These are phyloP conservation scores for Conus betulinus DNA, from an alignment of 1,140 invertebrate species.

Conservation along the genomic window DNA sequence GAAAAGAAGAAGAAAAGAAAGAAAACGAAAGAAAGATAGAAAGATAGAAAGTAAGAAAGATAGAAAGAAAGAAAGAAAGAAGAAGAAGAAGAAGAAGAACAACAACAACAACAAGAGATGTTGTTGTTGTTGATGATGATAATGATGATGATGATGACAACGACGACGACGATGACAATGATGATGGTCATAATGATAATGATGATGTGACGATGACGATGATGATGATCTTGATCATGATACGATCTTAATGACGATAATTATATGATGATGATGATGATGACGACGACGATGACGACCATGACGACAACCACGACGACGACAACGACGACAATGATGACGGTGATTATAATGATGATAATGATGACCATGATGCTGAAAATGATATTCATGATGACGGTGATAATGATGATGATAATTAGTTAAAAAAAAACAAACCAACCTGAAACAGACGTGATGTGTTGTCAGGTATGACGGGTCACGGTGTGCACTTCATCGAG, in stretches of 20 bases:
- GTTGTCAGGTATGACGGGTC: no score
- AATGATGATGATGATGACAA: background rate
- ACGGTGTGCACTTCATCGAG: no score
- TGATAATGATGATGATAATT: no score
- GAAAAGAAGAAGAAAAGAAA: background rate
- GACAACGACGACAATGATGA: no score
- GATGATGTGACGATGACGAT: no score
- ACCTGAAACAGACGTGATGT: no score
- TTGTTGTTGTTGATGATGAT: background rate
- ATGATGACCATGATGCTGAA: constrained; percentile 23
- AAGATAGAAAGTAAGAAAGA: background rate
- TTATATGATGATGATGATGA: constrained; percentile 25
- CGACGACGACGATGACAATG: background rate
- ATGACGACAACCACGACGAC: background rate
- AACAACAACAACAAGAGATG: background rate
- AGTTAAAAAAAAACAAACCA: no score
- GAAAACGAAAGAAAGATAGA: constrained; percentile 5
- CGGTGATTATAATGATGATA: background rate
- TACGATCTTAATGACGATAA: background rate
- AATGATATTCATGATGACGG: no score
- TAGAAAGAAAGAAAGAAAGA: background rate
- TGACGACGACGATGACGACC: constrained; percentile 32
- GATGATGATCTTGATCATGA: background rate
- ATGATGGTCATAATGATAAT: background rate
- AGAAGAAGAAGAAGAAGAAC: background rate